These are phyloP conservation scores for Psilanteris sp. DNA, from an alignment of 1,140 invertebrate species.

Conservation along the genomic window DNA sequence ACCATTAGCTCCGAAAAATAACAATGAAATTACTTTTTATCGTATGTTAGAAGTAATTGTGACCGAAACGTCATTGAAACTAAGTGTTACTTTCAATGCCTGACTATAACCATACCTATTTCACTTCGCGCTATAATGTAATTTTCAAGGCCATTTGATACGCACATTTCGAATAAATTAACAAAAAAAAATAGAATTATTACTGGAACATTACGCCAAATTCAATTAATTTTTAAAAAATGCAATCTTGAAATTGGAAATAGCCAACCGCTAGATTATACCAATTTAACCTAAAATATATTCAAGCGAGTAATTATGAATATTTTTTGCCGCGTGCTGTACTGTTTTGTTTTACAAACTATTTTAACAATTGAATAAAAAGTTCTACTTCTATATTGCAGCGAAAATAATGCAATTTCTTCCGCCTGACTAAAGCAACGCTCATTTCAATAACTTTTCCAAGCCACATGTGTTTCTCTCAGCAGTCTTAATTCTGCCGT, in stretches of 20 bases:
- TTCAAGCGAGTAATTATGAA: too few relatives aligned
- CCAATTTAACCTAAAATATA: too few relatives aligned
- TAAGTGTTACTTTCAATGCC: conserved; percentile 57
- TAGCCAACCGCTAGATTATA: too few relatives aligned
- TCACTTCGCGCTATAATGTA: conserved; percentile 56
- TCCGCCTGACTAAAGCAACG: conserved; percentile 18
- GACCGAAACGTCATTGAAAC: conserved; percentile 52
- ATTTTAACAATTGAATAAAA: too few relatives aligned
- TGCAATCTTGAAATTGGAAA: too few relatives aligned
- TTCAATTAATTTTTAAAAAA: conserved; percentile 47
- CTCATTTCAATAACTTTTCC: conserved; percentile 38
- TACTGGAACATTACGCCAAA: not conserved
- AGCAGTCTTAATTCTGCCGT: conserved; percentile 32
- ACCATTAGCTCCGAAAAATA: conserved; percentile 28
- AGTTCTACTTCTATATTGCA: too few relatives aligned
- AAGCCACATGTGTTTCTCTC: conserved; percentile 33
- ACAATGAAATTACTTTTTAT: conserved; percentile 56
- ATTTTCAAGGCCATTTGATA: conserved; percentile 58
- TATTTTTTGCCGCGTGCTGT: too few relatives aligned
- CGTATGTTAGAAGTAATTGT: conserved; percentile 55
- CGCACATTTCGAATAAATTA: conserved; percentile 38
- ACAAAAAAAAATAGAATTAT: conserved; percentile 11
- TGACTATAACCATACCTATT: conserved; percentile 60
- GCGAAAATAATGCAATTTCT: conserved; percentile 1
- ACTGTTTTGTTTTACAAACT: too few relatives aligned